Evolutionary conservation across 2,797 vertebrate species (phyloP), one percentile per base, ranked within the genome.

Genomic region (Onychomys arenicola): DNA sequence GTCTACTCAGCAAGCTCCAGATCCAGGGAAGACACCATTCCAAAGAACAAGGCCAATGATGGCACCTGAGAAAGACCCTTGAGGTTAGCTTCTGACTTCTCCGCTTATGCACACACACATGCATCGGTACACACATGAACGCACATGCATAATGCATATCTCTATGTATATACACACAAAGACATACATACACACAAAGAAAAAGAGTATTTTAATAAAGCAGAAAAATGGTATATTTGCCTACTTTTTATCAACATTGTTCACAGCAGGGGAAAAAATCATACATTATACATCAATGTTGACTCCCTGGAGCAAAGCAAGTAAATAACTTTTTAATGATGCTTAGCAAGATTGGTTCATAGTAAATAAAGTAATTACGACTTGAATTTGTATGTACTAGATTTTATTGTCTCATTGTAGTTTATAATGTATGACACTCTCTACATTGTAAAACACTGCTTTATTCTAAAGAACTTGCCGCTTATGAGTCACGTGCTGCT

Each of bases 351-450:
- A 94, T 67, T 97, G 93, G 76, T 91, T 97, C 88, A 83, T 63
- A 95, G 52, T 86, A 98, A 97, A 92, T 91, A 92, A 93, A 92
- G 81, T 96, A 96, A 96, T 97, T 96, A 89, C 91, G 37, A 65
- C 90, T 97, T 78, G 55, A 67, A 89, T 98, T 98, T 95, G 61
- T 96, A 95, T 71, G 61, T 81, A 67, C 13, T 0, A 13, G 32
- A 63, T 97, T 97, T 97, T 52, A 97, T 97, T 96, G 12, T 94
- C 76, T 97, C 81, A 0, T 95, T 96, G 93, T 0, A 0, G 89
- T 97, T 92, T 93, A 94, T 80, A 94, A 94, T 34, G 57, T 40
- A 92, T 71, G 76, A 65, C 32, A 65, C 57, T 87, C 61, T 87
- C 83, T 95, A 97, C 90, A 90, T 88, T 82, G 25, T 91, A 12